Evolutionary conservation across 2,113 vertebrate genomes (phyloP), one percentile per base, ranked within the genome.

Genomic region (Chionis minor): DNA sequence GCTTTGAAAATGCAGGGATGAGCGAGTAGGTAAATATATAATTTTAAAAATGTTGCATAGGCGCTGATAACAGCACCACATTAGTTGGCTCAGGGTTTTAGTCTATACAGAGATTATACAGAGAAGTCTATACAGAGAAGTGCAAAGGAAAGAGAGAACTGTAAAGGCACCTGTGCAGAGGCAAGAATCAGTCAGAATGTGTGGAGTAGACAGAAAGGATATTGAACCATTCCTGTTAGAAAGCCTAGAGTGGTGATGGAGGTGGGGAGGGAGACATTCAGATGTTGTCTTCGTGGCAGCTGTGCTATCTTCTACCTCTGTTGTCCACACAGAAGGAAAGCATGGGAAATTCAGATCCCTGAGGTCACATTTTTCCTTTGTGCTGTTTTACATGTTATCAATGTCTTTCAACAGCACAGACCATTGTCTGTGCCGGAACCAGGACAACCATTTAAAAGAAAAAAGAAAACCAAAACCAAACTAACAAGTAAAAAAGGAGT

Each of bases 291-390:
- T 56, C 18, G 1, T 61, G 45, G 70, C 2, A 3, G 23, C 32
- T n/a, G 8, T 45, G 20, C 35, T 75, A 30, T 23, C 15, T 33
- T 58, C 30, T 56, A 8, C 22, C 21, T 81, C 35, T 81, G 20
- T 54, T 83, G n/a, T 45, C 38, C 16, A 18, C 11, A 14, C 10
- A 54, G 27, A 62, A 61, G 40, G 42, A 56, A 78, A 77, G 22
- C 4, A 32, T 3, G 3, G 49, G 23, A 89, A 79, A 44, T 74
- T 58, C 44, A 61, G 30, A 49, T n/a, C 20, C 40, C 15, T 52
- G 30, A 47, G 26, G 28, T 73, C 28, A 12, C 0, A 0, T 44
- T 40, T 74, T 93, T 42, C 42, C 35, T 78, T 30, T 72, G 0
- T 45, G n/a, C 52, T 77, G 27, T 77, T 65, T 93, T 49, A 75